Percentiles rank a stretch among this genome's conserved stretches.
phyloP scores from a whole-genome alignment of 2,113 vertebrate genomes.

The Meriones unguiculatus region DNA sequence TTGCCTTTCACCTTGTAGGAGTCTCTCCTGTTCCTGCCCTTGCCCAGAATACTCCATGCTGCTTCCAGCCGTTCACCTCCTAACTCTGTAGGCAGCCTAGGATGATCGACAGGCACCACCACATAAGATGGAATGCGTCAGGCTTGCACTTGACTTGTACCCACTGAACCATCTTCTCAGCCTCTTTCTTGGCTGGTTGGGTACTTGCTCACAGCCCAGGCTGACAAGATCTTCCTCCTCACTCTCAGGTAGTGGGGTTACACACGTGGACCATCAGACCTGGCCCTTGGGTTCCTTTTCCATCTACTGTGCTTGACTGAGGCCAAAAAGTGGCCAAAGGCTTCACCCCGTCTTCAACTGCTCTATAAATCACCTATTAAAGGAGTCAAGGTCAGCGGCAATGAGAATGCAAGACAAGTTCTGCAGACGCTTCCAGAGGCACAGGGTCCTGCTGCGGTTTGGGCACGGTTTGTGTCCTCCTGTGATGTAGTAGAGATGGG shows the following conservation, averaged over 20 bases:
- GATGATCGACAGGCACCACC: background rate
- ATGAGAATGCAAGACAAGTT: background rate
- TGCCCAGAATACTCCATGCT: background rate
- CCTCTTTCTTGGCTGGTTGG: too few relatives aligned
- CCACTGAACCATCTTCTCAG: background rate
- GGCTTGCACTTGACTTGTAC: background rate
- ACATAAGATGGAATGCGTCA: background rate
- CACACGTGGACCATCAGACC: too few relatives aligned
- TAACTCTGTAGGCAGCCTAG: background rate
- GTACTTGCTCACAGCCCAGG: too few relatives aligned
- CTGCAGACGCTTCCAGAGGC: background rate
- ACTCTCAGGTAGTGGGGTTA: too few relatives aligned
- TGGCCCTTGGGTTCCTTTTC: too few relatives aligned
- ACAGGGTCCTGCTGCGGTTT: accelerated
- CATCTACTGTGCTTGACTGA: too few relatives aligned
- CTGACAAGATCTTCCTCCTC: too few relatives aligned
- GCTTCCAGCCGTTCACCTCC: background rate
- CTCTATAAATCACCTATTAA: background rate
- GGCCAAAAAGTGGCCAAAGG: too few relatives aligned
- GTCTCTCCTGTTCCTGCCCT: background rate
- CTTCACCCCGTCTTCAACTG: too few relatives aligned
- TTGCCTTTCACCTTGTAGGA: background rate
- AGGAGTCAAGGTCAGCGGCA: accelerated
- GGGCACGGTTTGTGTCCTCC: background rate
- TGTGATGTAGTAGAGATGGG: background rate